Percentiles rank a stretch among this genome's conserved stretches.
Conservation (phyloP, 2,797 vertebrate genomes). For the Notoglanidium macrostoma region DNA sequence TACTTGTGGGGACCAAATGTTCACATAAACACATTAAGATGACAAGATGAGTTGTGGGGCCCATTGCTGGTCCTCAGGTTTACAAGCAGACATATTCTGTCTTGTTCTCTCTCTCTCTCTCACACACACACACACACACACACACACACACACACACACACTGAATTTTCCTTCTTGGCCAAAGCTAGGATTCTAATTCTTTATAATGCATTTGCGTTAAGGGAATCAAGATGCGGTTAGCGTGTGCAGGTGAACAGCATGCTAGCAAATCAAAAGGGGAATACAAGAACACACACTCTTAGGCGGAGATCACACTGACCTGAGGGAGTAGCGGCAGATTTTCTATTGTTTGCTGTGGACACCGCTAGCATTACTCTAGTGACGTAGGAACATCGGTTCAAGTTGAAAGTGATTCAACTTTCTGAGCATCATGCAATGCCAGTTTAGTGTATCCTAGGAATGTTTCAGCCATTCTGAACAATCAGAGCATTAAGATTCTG, state of each 20-base stretch:
- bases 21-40: constrained; percentile 9
- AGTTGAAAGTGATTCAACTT: too few relatives aligned
- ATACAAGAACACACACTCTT: neutral
- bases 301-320: too few relatives aligned
- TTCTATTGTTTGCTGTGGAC: too few relatives aligned
- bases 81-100: neutral
- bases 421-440: too few relatives aligned
- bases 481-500: too few relatives aligned
- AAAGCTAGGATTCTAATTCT: neutral
- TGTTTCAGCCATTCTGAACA: too few relatives aligned
- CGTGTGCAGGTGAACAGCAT: neutral
- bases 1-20: neutral
- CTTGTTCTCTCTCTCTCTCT: neutral
- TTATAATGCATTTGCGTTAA: neutral
- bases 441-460: too few relatives aligned
- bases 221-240: neutral
- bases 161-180: neutral
- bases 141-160: neutral
- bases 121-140: neutral
- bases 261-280: neutral
- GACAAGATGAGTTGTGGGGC: constrained; percentile 24
- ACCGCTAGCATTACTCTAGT: too few relatives aligned
- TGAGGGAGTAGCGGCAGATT: too few relatives aligned
- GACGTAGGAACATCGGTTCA: too few relatives aligned
- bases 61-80: constrained; percentile 6